Evolutionary conservation across 2,113 vertebrate species (phyloP).

Genomic region (Narcine bancroftii): DNA sequence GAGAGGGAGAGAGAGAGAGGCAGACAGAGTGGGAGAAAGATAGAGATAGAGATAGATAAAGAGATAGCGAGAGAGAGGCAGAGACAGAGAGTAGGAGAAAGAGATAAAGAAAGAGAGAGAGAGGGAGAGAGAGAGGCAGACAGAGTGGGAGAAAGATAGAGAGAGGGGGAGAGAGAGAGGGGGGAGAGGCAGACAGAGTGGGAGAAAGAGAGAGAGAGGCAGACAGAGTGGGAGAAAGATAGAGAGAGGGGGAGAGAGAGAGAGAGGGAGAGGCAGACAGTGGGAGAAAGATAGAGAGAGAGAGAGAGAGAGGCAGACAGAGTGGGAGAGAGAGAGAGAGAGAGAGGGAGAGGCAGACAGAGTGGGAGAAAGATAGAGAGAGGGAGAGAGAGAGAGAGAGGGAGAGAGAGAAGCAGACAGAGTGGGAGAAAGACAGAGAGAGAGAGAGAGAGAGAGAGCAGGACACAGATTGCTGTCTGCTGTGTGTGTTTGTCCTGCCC

Average conservation of each 20-base stretch:
- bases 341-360: too few relatives aligned
- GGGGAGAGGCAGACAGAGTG: too few relatives aligned
- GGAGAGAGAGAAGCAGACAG: background rate
- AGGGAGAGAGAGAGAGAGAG: background rate
- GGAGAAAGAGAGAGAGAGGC: background rate
- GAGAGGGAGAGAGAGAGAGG: background rate
- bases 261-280: background rate
- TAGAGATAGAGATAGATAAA: background rate
- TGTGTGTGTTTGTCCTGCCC: conserved; percentile 8
- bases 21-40: background rate
- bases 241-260: background rate
- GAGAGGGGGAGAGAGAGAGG: background rate
- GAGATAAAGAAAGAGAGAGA: background rate
- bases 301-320: background rate
- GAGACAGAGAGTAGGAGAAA: background rate
- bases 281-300: background rate
- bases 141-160: background rate
- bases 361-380: background rate
- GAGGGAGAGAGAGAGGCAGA: background rate
- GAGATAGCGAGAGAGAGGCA: background rate
- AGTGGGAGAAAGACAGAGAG: background rate
- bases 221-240: background rate
- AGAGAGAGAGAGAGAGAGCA: background rate
- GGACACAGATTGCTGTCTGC: background rate
- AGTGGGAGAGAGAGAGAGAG: background rate